These are phyloP conservation scores for Eulacestoma nigropectus DNA, from an alignment of 2,113 vertebrate genomes.

Conservation along the genomic window DNA sequence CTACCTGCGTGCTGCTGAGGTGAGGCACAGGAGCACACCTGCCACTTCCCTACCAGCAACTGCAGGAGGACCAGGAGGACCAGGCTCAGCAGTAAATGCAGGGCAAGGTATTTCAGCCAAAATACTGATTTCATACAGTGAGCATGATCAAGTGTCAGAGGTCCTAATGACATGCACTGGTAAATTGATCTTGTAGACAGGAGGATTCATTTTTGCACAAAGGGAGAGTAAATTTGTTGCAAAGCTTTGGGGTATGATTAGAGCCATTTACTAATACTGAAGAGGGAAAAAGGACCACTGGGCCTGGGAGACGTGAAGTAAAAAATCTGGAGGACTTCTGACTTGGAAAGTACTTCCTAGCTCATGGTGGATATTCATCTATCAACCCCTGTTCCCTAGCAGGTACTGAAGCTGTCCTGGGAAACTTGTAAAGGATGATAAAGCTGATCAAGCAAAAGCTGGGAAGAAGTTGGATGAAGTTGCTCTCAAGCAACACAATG, in stretches of 20 bases:
- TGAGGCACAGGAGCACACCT: background rate
- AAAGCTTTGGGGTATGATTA: background rate
- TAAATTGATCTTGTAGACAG: background rate
- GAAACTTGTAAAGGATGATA: background rate
- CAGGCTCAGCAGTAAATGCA: background rate
- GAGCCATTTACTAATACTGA: background rate
- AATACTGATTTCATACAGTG: background rate
- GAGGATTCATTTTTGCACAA: background rate
- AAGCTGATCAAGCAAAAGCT: background rate
- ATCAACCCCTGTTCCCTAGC: background rate
- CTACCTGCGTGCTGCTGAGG: background rate
- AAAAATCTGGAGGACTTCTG: background rate
- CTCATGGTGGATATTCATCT: background rate
- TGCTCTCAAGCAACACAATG: background rate
- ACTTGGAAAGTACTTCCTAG: background rate
- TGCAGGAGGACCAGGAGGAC: background rate
- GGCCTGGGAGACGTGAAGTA: background rate
- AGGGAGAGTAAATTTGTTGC: background rate
- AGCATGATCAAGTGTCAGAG: background rate
- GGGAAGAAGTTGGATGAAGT: background rate
- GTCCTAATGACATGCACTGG: background rate
- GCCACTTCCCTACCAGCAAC: background rate
- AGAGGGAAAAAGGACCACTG: background rate
- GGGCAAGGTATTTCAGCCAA: background rate
- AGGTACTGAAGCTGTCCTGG: background rate